Percentiles rank a stretch among this genome's conserved stretches.
Conservation (phyloP, 2,888 invertebrate species). For the Coronaproctus castanopsis region DNA sequence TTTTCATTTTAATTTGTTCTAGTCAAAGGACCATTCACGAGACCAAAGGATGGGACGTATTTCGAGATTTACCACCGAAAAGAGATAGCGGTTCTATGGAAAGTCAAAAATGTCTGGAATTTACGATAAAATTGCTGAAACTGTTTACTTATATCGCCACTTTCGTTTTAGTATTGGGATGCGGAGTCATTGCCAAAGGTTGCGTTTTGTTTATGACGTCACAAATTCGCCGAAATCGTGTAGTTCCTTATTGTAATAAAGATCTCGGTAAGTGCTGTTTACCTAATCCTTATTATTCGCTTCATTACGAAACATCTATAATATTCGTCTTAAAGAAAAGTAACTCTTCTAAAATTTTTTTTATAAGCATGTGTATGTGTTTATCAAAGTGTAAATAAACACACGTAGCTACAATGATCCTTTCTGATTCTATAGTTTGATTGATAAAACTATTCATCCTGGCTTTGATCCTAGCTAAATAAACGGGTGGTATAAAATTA, state of each 20-base stretch:
- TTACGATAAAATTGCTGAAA: constrained; percentile 65
- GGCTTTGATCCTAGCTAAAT: no score
- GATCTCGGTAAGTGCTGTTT: constrained; percentile 45
- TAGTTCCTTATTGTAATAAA: constrained; percentile 61
- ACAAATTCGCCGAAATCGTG: constrained; percentile 53
- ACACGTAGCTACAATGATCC: no score
- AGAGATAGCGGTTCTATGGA: constrained; percentile 75
- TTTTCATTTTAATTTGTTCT: constrained; percentile 24
- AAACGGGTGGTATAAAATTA: no score
- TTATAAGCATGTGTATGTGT: no score
- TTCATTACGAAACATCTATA: no score
- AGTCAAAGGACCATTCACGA: constrained; percentile 66
- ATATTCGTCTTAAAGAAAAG: no score
- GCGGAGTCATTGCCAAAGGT: constrained; percentile 73
- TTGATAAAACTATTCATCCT: no score
- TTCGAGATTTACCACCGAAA: constrained; percentile 74
- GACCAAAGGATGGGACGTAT: constrained; percentile 93
- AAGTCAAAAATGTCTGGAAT: constrained; percentile 64
- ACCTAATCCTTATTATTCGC: not conserved
- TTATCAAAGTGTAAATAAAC: no score
- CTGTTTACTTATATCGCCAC: constrained; percentile 66
- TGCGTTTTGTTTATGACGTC: constrained; percentile 81
- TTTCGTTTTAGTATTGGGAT: constrained; percentile 61
- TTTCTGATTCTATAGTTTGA: no score
- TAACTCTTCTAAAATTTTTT: no score